These are phyloP conservation scores for Plebejus argus DNA, from an alignment of 2,888 invertebrate genomes.

Conservation along the genomic window DNA sequence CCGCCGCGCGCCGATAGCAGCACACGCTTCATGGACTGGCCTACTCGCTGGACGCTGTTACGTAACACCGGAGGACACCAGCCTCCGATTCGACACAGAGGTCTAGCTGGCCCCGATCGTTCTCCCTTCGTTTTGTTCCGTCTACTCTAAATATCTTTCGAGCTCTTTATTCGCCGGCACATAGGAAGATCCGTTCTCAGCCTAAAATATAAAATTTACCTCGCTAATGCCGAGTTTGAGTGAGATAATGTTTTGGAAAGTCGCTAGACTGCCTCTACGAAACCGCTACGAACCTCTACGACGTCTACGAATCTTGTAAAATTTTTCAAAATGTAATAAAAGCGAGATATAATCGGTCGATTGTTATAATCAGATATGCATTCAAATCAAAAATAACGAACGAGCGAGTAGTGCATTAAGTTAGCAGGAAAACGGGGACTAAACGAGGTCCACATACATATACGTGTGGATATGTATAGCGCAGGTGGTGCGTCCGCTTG, in stretches of 20 bases:
- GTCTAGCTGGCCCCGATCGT: not conserved
- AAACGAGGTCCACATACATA: not conserved
- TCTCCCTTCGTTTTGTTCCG: not conserved
- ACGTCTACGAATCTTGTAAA: not conserved
- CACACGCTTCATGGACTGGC: not conserved
- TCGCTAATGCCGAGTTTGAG: not conserved
- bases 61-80: not conserved
- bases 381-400: not conserved
- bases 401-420: not conserved
- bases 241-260: not conserved
- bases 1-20: not conserved
- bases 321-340: not conserved
- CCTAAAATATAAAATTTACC: too few relatives aligned
- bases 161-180: too few relatives aligned
- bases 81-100: not conserved
- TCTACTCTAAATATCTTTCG: too few relatives aligned
- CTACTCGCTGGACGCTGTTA: not conserved
- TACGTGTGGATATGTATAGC: constrained; percentile 17
- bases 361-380: not conserved
- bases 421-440: not conserved
- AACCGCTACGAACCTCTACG: not conserved
- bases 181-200: too few relatives aligned
- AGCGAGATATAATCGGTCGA: not conserved
- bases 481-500: constrained; percentile 19
- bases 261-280: not conserved